phyloP scores from a whole-genome alignment of 2,888 invertebrate genomes.

The Hirtodrosophila trivittata region DNA sequence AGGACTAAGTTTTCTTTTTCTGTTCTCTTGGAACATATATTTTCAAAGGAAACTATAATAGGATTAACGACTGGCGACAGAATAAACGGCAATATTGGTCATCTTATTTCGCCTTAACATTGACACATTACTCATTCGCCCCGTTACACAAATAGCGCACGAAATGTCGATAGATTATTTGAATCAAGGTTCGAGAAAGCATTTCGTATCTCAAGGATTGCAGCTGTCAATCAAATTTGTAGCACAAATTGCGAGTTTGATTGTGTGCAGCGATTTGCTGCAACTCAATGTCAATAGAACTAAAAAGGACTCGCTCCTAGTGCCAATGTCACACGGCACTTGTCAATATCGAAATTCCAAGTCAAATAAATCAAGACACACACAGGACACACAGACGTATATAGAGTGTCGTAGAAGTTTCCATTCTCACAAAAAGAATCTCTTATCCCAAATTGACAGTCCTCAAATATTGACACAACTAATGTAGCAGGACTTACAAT shows the following conservation, averaged over 20 bases:
- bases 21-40: neutral
- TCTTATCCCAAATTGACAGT: constrained; percentile 23
- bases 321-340: constrained; percentile 36
- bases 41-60: neutral
- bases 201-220: constrained; percentile 43
- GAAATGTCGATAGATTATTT: constrained; percentile 26
- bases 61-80: neutral
- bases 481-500: constrained; percentile 45
- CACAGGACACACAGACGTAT: constrained; percentile 11
- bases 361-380: constrained; percentile 9
- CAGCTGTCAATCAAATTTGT: constrained; percentile 60
- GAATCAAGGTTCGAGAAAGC: constrained; percentile 24
- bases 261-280: constrained; percentile 48
- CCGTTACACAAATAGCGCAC: constrained; percentile 22
- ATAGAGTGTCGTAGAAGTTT: neutral
- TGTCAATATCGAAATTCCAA: constrained; percentile 44
- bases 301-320: neutral
- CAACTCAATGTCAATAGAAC: constrained; percentile 36
- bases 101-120: too few relatives aligned
- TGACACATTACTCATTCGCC: constrained; percentile 32
- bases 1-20: too few relatives aligned
- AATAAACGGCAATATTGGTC: neutral
- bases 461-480: constrained; percentile 62
- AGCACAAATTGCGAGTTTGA: constrained; percentile 54
- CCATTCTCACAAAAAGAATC: too few relatives aligned